A percentile compares a stretch with the other conserved stretches of the same genome.
phyloP scores from a whole-genome alignment of 2,888 invertebrate species.

The Nezara viridula region DNA sequence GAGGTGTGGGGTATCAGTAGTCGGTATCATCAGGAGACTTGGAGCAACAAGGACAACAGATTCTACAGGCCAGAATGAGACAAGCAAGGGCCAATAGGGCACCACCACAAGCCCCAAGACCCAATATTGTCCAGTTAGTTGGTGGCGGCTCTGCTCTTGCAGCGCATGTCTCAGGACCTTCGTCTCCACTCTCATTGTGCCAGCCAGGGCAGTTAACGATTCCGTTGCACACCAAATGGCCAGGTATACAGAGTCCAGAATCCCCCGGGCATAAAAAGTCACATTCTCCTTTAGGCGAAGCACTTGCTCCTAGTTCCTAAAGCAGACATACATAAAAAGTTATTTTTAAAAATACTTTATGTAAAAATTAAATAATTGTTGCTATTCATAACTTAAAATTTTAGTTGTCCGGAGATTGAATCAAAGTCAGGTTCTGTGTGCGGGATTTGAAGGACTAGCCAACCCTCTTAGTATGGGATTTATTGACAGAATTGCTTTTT shows the following conservation, averaged over 20 bases:
- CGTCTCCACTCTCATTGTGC: constrained; percentile 74
- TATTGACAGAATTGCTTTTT: too few relatives aligned
- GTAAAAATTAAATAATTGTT: too few relatives aligned
- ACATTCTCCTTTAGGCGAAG: constrained; percentile 71
- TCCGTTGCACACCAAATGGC: constrained; percentile 87
- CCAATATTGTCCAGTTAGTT: constrained; percentile 76
- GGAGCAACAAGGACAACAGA: constrained; percentile 66
- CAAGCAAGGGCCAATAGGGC: constrained; percentile 73
- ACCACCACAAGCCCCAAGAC: constrained; percentile 75
- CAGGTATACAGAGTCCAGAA: constrained; percentile 85
- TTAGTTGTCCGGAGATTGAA: too few relatives aligned
- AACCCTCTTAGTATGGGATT: too few relatives aligned
- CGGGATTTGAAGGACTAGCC: too few relatives aligned
- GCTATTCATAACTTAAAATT: too few relatives aligned
- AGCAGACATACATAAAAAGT: background rate
- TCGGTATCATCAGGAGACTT: constrained; percentile 65
- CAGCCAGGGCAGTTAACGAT: constrained; percentile 83
- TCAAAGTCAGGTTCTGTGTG: too few relatives aligned
- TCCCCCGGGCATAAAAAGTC: constrained; percentile 91
- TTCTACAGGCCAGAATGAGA: constrained; percentile 74
- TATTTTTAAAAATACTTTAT: background rate
- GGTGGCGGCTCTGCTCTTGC: constrained; percentile 71
- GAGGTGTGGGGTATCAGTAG: constrained; percentile 65
- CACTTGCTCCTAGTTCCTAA: constrained; percentile 49
- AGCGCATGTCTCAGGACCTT: constrained; percentile 81